phyloP scores from a whole-genome alignment of 2,113 vertebrate genomes.

The Corythoichthys intestinalis region DNA sequence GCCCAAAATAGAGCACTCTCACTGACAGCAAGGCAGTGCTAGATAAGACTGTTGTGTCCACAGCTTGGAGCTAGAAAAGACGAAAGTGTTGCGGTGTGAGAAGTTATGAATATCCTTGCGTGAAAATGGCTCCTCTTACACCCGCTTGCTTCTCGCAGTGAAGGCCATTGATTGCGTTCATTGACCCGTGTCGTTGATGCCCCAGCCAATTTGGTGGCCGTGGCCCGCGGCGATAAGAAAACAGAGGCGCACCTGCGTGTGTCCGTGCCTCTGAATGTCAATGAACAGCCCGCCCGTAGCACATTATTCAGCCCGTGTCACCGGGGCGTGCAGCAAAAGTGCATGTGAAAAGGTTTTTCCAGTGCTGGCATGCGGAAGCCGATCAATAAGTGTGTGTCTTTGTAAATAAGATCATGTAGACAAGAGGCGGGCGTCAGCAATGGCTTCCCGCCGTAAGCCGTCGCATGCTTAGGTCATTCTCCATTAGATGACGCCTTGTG shows the following conservation, averaged over 20 bases:
- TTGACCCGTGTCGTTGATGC: conserved; percentile 51
- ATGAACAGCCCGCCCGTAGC: conserved; percentile 6
- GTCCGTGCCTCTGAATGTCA: conserved; percentile 3
- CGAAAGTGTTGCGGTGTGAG: neutral
- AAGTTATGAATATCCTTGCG: conserved; percentile 23
- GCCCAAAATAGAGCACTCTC: conserved; percentile 64
- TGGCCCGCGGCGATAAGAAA: conserved; percentile 55
- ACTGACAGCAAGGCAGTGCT: conserved; percentile 58
- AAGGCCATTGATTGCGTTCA: conserved; percentile 48
- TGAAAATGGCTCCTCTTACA: conserved; percentile 11
- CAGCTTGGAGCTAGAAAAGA: conserved; percentile 39
- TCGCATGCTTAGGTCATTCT: conserved; percentile 61
- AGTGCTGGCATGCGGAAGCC: conserved; percentile 47
- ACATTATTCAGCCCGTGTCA: conserved; percentile 24
- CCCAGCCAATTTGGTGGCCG: conserved; percentile 36
- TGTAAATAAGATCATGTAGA: conserved; percentile 73
- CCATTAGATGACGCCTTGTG: conserved; percentile 53
- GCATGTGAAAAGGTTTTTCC: conserved; percentile 52
- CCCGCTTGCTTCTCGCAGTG: conserved; percentile 23
- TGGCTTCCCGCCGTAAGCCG: conserved; percentile 59
- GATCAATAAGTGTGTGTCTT: conserved; percentile 71
- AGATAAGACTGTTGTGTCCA: conserved; percentile 68
- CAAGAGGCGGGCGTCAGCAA: conserved; percentile 64
- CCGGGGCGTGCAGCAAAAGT: conserved; percentile 46
- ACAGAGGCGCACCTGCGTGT: conserved; percentile 10